Base-by-base conservation (phyloP, 2,113 vertebrate species). In the Hassar affinis region DNA sequence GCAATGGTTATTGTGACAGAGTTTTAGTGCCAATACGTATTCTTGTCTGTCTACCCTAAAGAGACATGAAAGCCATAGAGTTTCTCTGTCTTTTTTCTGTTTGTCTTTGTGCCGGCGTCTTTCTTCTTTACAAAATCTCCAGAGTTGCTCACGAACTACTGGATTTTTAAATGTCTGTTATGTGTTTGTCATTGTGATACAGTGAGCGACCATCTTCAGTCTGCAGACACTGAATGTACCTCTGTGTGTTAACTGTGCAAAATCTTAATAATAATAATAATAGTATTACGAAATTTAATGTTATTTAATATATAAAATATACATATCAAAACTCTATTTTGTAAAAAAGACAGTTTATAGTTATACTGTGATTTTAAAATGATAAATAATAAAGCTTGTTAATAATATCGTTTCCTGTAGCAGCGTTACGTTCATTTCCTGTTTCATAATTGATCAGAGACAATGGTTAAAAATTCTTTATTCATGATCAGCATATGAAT, bases 211-310 rank as follows among this genome's bases (percentile, higher is more conserved):
- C 9, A 25, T 79, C 76, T 59, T 74, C 56, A 77, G 56, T 45
- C 81, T 81, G 45, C 72, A 88, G 84, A 93, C 90, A 88, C 85
- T 91, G 91, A 94, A 93, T 94, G 92, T 93, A 90, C 86, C 17
- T 52, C 47, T 76, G 76, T 86, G 87, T 74, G 89, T 80, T 81
- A 78, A 83, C 86, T 84, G 84, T 90, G 87, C 84, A 49, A 64
- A 82, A 80, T 88, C 45, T 38, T 64, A 75, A 51, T 27, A 18
- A 51, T 22, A 18, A n/a, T n/a, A n/a, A 27, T 75, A 9, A 76
- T 61, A 76, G 30, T 75, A 76, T 82, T 74, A 79, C 52, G 52
- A 64, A 38, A 78, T 78, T 87, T n/a, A 76, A 84, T 89, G 85
- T 88, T 86, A 90, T 91, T 69, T 68, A 79, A 51, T 76, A 78